Base-by-base conservation (phyloP, 2,113 vertebrate genomes). In the Anoura caudifer region DNA sequence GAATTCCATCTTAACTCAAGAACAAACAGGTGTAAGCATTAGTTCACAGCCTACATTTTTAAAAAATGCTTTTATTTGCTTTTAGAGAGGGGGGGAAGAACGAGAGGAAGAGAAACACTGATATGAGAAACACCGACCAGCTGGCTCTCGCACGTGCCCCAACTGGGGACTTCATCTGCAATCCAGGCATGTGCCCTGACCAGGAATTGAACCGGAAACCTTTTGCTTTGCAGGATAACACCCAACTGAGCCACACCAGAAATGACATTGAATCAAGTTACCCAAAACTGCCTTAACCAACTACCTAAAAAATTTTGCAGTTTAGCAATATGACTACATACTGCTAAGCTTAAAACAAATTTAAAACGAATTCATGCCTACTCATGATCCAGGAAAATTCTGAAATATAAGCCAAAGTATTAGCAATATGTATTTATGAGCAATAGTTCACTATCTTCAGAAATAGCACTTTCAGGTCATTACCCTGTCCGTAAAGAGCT, bases 221-320 rank as follows among this genome's bases (percentile, higher is more conserved):
- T 63, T 63, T 63, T 63, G 61, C 12, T 31, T 63, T 63, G 26
- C 24, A 26, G 28, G 24, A 61, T 26, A 63, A 28, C 61, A 63
- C 26, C 61, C 61, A 31, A 63, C 28, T 31, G 61, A 63, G 61
- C 61, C 61, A 63, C 13, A 4, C 28, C 61, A 63, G 28, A 63
- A 63, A 28, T 63, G 61, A 63, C 61, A 63, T 63, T 63, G 47
- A 69, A 86, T 81, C 56, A 73, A 87, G 63, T 88, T 94, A 72
- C 13, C n/a, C 96, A 96, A 96, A 89, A 45, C 14, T 90, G 7
- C 50, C 33, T 73, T 91, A 38, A 91, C 79, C 14, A 96, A 70
- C 36, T 81, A 91, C 28, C 43, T 15, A 19, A 28, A 89, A 76
- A 63, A 84, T 26, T 59, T 75, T 43, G 22, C 47, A 75, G 38